phyloP scores from a whole-genome alignment of 53 echinoderm and acorn worm genomes.

The Echinarachnius parma region DNA sequence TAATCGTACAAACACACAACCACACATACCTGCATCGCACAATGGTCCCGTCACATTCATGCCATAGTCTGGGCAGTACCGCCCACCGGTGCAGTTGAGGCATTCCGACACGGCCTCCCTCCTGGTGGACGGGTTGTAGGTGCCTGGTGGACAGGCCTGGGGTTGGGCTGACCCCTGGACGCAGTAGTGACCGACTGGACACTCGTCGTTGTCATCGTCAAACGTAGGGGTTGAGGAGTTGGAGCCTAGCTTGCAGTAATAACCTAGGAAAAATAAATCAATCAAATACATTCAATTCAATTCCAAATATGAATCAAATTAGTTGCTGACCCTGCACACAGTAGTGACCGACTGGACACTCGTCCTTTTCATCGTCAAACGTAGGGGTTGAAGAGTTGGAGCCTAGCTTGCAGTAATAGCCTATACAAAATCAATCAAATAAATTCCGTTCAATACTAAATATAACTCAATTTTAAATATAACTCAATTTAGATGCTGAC shows the following conservation, averaged over 20 bases:
- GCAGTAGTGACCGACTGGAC: conserved; percentile 91
- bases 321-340: conserved; percentile 86
- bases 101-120: conserved; percentile 72
- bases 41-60: conserved; percentile 69
- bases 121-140: conserved; percentile 77
- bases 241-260: conserved; percentile 82
- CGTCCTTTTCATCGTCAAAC: conserved; percentile 67
- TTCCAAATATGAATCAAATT: too few species aligned
- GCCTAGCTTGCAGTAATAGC: conserved; percentile 81
- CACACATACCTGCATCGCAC: conserved; percentile 61
- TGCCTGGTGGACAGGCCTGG: conserved; percentile 92
- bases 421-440: too few species aligned
- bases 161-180: conserved; percentile 79
- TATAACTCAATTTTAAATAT: too few species aligned
- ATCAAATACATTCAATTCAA: too few species aligned
- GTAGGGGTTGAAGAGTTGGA: conserved; percentile 93
- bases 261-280: conserved; percentile 54
- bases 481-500: too few species aligned
- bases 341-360: conserved; percentile 92
- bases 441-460: too few species aligned
- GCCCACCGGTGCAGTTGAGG: conserved; percentile 76
- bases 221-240: conserved; percentile 88
- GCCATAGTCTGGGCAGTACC: conserved; percentile 80
- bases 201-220: conserved; percentile 74
- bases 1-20: background rate